A percentile compares a stretch with the other conserved stretches of the same genome.
phyloP scores from a whole-genome alignment of 1,140 invertebrate genomes.

The Contarinia nasturtii region DNA sequence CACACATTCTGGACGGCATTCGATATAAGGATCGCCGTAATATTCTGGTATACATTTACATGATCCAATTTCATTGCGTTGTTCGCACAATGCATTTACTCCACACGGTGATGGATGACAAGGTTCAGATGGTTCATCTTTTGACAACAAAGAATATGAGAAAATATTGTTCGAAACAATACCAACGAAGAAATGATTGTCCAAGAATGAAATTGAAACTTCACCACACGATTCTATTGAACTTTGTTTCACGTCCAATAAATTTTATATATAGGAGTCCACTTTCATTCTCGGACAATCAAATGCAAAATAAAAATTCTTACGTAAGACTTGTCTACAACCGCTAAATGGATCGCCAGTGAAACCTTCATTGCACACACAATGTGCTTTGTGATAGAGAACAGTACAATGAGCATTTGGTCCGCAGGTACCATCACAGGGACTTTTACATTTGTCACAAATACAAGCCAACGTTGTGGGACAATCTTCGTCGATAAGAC shows the following conservation, averaged over 20 bases:
- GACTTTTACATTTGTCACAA: constrained; percentile 44
- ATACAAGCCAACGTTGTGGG: constrained; percentile 43
- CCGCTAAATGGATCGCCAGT: constrained; percentile 53
- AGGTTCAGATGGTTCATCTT: constrained; percentile 28
- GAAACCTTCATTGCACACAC: constrained; percentile 44
- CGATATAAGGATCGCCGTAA: constrained; percentile 48
- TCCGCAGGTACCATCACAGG: constrained; percentile 54
- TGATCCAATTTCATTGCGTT: constrained; percentile 43
- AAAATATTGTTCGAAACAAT: neutral
- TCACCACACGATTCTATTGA: too few species aligned
- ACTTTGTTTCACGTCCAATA: too few species aligned
- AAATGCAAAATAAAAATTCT: too few species aligned
- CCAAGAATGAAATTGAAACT: constrained; percentile 1
- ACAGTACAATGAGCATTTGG: constrained; percentile 44
- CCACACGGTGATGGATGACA: constrained; percentile 53
- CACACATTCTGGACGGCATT: constrained; percentile 55
- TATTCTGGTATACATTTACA: constrained; percentile 50
- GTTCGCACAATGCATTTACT: constrained; percentile 61
- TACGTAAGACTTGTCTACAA: constrained; percentile 34
- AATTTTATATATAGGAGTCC: too few species aligned
- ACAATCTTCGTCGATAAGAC: constrained; percentile 47
- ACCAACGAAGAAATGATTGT: constrained; percentile 13
- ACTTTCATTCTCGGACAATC: too few species aligned
- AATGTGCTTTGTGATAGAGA: constrained; percentile 46
- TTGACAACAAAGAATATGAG: constrained; percentile 14